phyloP scores from a whole-genome alignment of 2,888 invertebrate genomes.

The Nezara viridula region DNA sequence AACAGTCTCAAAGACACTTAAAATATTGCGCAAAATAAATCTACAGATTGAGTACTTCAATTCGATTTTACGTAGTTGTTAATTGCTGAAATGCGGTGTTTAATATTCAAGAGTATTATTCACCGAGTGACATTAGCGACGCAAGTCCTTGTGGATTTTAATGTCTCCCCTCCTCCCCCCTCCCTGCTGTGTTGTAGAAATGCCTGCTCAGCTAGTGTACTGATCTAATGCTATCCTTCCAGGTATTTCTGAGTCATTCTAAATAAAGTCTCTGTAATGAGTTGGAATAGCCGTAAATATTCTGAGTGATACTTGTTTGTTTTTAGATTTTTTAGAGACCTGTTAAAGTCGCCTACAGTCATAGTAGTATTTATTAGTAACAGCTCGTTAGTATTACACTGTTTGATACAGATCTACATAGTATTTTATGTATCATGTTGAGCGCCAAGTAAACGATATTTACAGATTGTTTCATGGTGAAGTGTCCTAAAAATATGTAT shows the following conservation, averaged over 20 bases:
- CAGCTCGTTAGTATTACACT: too few species aligned
- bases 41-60: not conserved
- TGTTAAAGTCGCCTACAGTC: too few species aligned
- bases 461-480: too few species aligned
- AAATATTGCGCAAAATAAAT: not conserved
- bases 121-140: not conserved
- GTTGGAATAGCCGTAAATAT: not conserved
- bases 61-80: not conserved
- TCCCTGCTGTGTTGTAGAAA: slow-evolving; percentile 19
- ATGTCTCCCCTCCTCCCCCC: not conserved
- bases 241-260: not conserved
- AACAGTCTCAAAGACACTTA: not conserved
- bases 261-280: not conserved
- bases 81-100: not conserved
- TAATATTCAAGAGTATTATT: not conserved
- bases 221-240: not conserved
- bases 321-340: too few species aligned
- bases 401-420: too few species aligned
- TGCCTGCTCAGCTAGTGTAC: not conserved
- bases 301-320: not conserved
- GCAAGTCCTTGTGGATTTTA: slow-evolving; percentile 29
- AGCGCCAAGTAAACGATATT: too few species aligned
- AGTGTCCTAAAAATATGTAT: too few species aligned
- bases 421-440: too few species aligned
- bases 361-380: too few species aligned